phyloP scores from a whole-genome alignment of 2,113 vertebrate genomes.

The Mola mola region DNA sequence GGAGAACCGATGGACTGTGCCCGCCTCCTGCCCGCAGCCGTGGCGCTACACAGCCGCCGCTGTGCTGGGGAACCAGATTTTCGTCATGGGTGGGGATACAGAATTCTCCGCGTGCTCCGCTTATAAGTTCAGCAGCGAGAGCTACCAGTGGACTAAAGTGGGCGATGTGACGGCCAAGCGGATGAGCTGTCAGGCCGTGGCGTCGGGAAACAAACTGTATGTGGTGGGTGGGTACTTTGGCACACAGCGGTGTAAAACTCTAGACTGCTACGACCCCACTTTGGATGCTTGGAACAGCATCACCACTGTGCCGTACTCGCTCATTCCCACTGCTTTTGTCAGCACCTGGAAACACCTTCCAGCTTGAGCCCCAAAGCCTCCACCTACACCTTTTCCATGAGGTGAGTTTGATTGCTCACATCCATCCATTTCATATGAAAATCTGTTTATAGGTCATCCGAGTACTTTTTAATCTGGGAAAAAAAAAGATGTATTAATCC shows the following conservation, averaged over 20 bases:
- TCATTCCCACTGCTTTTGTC: conserved; percentile 88
- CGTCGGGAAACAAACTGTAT: conserved; percentile 87
- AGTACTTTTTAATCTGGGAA: background rate
- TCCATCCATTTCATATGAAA: background rate
- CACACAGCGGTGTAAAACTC: conserved; percentile 86
- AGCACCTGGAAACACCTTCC: conserved; percentile 89
- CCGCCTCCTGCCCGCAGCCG: conserved; percentile 85
- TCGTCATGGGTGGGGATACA: conserved; percentile 86
- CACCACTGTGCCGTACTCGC: conserved; percentile 87
- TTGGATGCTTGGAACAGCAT: conserved; percentile 88
- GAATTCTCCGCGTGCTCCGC: conserved; percentile 88
- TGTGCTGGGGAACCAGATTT: conserved; percentile 85
- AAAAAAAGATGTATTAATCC: background rate
- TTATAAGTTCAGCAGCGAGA: conserved; percentile 87
- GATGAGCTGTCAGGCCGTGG: conserved; percentile 88
- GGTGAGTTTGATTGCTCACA: conserved; percentile 65
- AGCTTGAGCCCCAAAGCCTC: conserved; percentile 60
- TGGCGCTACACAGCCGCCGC: conserved; percentile 88
- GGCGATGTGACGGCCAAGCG: conserved; percentile 86
- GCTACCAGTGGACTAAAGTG: conserved; percentile 88
- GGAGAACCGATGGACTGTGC: conserved; percentile 86
- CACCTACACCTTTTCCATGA: conserved; percentile 42
- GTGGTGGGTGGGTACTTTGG: conserved; percentile 89
- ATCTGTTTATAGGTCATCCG: background rate
- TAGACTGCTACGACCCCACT: conserved; percentile 88